phyloP scores from a whole-genome alignment of 2,888 invertebrate genomes.

The Prenolepis imparis region DNA sequence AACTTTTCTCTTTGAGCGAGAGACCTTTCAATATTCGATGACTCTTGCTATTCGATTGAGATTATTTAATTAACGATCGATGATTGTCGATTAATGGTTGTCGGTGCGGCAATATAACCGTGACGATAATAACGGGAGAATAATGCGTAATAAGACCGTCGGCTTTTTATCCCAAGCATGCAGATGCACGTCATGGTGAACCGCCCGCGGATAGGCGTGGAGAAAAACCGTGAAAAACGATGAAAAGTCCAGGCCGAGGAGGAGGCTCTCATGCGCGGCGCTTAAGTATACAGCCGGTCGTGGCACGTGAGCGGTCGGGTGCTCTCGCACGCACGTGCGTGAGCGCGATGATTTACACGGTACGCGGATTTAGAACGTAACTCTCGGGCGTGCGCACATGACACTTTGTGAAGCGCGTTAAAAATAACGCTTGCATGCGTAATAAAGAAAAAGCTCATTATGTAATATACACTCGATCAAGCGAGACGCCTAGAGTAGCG shows the following conservation, averaged over 20 bases:
- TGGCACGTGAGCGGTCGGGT: conserved; percentile 47
- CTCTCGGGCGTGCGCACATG: conserved; percentile 3
- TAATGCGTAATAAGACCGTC: conserved; percentile 28
- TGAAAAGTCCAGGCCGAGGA: conserved; percentile 17
- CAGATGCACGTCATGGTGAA: neutral
- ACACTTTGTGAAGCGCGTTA: conserved; percentile 31
- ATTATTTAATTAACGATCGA: conserved; percentile 26
- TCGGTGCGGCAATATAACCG: conserved; percentile 12
- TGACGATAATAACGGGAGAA: conserved; percentile 28
- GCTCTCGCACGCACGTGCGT: conserved; percentile 65
- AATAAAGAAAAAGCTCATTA: conserved; percentile 32
- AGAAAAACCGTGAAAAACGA: conserved; percentile 43
- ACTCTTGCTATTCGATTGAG: neutral
- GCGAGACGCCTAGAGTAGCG: neutral
- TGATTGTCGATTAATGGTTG: conserved; percentile 7
- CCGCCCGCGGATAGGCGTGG: conserved; percentile 23
- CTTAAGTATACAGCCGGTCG: conserved; percentile 35
- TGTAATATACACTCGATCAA: neutral
- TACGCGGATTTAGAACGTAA: conserved; percentile 66
- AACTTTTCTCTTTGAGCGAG: neutral
- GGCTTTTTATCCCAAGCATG: neutral
- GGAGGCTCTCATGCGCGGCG: conserved; percentile 14
- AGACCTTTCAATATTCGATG: neutral
- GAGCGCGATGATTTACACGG: conserved; percentile 66
- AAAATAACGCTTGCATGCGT: conserved; percentile 12